phyloP scores from a whole-genome alignment of 2,113 vertebrate genomes.

The Microtus richardsoni region DNA sequence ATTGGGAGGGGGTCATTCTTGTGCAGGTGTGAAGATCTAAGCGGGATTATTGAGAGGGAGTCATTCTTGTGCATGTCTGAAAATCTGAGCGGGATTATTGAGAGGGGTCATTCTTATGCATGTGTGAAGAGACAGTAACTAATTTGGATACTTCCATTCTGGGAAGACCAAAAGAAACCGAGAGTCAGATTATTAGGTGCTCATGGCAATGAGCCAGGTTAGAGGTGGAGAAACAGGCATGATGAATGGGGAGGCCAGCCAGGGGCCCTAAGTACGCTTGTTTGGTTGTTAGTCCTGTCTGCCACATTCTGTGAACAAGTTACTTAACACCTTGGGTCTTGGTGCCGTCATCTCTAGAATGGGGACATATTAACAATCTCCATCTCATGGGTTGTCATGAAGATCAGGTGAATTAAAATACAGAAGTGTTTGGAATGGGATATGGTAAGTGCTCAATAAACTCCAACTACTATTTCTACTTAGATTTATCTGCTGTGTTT shows the following conservation, averaged over 20 bases:
- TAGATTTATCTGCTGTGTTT: slow-evolving; percentile 23
- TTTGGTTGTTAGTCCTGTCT: background rate
- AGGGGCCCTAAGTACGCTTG: background rate
- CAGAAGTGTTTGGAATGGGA: background rate
- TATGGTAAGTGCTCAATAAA: slow-evolving; percentile 61
- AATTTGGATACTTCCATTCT: background rate
- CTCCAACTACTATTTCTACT: background rate
- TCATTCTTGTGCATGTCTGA: slow-evolving; percentile 68
- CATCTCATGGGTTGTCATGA: background rate
- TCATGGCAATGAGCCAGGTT: background rate
- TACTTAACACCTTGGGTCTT: background rate
- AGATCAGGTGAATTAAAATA: background rate
- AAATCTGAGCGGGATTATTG: slow-evolving; percentile 87
- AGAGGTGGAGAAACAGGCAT: too few relatives aligned
- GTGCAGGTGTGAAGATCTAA: background rate
- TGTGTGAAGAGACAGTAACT: background rate
- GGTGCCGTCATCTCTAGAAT: background rate
- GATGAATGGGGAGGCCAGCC: too few relatives aligned
- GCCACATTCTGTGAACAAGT: background rate
- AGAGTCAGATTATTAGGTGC: background rate
- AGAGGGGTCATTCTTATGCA: background rate
- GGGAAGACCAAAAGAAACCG: background rate
- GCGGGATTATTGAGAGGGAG: slow-evolving; percentile 6
- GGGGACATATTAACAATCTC: background rate
- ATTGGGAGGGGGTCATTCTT: background rate